Base-by-base conservation (phyloP, 2,888 invertebrate genomes). In the Agriotes lineatus region DNA sequence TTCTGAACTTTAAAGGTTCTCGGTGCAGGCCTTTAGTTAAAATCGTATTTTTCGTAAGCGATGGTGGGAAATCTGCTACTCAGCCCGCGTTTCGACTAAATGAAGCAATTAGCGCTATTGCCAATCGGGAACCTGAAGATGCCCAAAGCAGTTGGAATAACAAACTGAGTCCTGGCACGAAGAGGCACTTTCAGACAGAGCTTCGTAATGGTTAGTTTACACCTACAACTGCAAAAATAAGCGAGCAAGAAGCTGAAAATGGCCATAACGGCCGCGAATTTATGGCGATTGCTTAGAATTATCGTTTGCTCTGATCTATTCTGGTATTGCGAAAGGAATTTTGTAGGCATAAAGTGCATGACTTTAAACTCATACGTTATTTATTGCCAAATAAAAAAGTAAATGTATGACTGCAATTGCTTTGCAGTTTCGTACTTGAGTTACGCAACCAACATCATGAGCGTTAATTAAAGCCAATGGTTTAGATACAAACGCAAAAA, bases 101-200 rank as follows among this genome's bases (percentile, higher is more conserved):
- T 37, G 6, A 20, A 35, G 37, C 5, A 35, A 35, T 37, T 7
- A 19, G n/a, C n/a, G n/a, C n/a, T n/a, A n/a, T n/a, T n/a, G n/a
- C n/a, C n/a, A n/a, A n/a, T n/a, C n/a, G 44, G 3, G 25, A 58
- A 58, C 12, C 30, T 16, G 18, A 25, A 44, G 44, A 58, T 30
- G 42, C 30, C 25, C 25, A 20, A 4, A 25, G 20, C 42, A 9
- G 1, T 42, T 42, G 4, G 12, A 58, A 60, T 72, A 69, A 69
- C 64, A 56, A 67, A 63, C 69, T 67, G 69, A 58, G 57, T 44
- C 56, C 50, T 59, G 56, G 52, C 72, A 72, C 70, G 72, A 72
- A 72, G 39, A 14, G 58, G 63, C n/a, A 52, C 35, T 54, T 25
- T 52, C 22, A 60, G 2, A 60, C 37, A 59, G 45, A 45, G 16